Base-by-base conservation (phyloP, 2,113 vertebrate species). In the Copsychus sechellarum region DNA sequence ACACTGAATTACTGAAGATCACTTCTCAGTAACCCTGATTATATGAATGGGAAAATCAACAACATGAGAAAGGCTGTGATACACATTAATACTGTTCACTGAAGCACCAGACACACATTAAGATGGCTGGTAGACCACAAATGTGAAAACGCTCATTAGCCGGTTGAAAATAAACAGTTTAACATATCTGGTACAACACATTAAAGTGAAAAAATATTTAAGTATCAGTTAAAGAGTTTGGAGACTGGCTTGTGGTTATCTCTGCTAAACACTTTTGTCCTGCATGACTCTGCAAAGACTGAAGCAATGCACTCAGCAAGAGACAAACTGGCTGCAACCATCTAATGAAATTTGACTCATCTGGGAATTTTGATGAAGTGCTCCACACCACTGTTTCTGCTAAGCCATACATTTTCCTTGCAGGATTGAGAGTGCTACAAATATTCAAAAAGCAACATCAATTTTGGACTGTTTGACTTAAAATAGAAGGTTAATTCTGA, bases 201-300 rank as follows among this genome's bases (percentile, higher is more conserved):
- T 95, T 90, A 94, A 92, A 95, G 90, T 70, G 57, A 80, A 92
- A 86, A 81, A 86, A 64, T 70, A 96, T 67, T 94, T 74, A 93
- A 92, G 45, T 66, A 86, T 86, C 96, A 94, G 86, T 81, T 93
- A 81, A 94, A 93, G 94, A 92, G 88, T 90, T 88, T 85, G 85
- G 33, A 90, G 77, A 53, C 67, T 17, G 72, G 70, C 83, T 90
- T 95, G 95, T 88, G 94, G 90, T 95, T 96, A 96, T 96, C 95
- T 95, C 76, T 91, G 54, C 56, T 61, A 19, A 95, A 95, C 91
- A 93, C 40, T 94, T 94, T 61, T 65, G 88, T 88, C 79, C 88
- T 84, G 88, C 65, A 72, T 95, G 96, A 97, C 94, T 92, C 93
- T 94, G 95, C 92, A 95, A 95, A 95, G 92, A 45, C 76, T 84